A percentile compares a stretch with the other conserved stretches of the same genome.
Evolutionary conservation across 1,140 invertebrate genomes (phyloP).

Genomic region (Drosophila seguyi): DNA sequence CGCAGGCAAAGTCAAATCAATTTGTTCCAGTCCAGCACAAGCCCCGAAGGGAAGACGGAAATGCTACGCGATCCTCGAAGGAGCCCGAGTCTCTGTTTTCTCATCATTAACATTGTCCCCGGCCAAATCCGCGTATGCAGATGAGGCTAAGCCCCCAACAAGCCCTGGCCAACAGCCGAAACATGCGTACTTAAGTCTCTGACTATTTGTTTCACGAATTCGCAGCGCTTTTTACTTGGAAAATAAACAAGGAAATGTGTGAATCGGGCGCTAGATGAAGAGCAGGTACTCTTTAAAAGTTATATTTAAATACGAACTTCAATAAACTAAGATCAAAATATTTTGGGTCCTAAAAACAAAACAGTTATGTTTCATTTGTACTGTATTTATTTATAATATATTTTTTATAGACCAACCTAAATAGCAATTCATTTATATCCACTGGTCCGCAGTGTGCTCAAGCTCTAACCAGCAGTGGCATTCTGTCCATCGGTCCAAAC

Average conservation of each 20-base stretch:
- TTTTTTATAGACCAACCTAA: not conserved
- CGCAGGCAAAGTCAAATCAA: constrained; percentile 62
- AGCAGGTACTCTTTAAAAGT: constrained; percentile 22
- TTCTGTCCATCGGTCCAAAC: constrained; percentile 77
- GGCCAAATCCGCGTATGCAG: constrained; percentile 66
- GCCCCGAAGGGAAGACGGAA: constrained; percentile 66
- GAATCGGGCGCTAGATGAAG: not conserved
- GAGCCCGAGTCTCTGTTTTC: constrained; percentile 39
- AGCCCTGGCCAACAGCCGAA: constrained; percentile 49
- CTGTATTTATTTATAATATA: not conserved
- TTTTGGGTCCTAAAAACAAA: not conserved
- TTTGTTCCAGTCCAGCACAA: constrained; percentile 61
- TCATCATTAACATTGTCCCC: constrained; percentile 75
- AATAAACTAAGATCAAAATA: not conserved
- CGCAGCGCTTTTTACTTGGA: constrained; percentile 69
- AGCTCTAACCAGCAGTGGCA: constrained; percentile 64
- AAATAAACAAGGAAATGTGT: constrained; percentile 41
- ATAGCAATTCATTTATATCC: constrained; percentile 19
- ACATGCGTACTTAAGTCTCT: constrained; percentile 73
- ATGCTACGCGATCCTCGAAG: constrained; percentile 25
- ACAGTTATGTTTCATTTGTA: not conserved
- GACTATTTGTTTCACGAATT: constrained; percentile 82
- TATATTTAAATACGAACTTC: not conserved
- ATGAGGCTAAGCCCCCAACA: constrained; percentile 64
- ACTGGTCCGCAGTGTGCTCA: constrained; percentile 4